Base-by-base conservation (phyloP, 2,888 invertebrate species). In the Temnothorax unifasciatus region DNA sequence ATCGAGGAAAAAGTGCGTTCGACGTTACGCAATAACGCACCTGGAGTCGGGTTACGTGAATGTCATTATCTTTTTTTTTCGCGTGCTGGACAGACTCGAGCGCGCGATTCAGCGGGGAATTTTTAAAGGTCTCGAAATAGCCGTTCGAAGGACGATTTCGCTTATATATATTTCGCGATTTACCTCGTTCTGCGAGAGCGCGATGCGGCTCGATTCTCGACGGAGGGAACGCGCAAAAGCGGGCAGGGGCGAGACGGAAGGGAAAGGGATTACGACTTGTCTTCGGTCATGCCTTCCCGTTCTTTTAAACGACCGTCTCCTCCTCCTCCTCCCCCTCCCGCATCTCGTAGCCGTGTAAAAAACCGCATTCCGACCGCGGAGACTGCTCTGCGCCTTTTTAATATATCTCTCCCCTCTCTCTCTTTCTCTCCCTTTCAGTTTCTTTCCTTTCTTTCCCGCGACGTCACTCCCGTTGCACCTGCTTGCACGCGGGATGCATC, bases 331-430 rank as follows among this genome's bases (percentile, higher is more conserved):
- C 25, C 77, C 29, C 64, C 38, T 9, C 38, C 34, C 34, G 34
- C 34, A 63, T 77, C 47, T 25, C 44, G 77, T 15, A 75, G 74
- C 59, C 57, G 34, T 74, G 50, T 74, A 71, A 79, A 68, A 73
- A 74, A 85, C 85, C 85, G 68, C 85, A 85, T 85, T 85, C 85
- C 85, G 66, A 83, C 63, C 76, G 38, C 13, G 69, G 77, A 79
- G 69, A 50, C 74, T 69, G 82, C 82, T 38, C 59, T 18, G 61
- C 68, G 66, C 61, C 57, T 81, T 52, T 59, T 66, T 71, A 81
- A 81, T 81, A 34, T 25, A 52, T 61, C 29, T 34, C 34, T 34
- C 34, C 5, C 6, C 34, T 34, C 34, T 75, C 66, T 71, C 44
- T 50, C 25, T 9, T 13, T 41, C 41, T 21, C 66, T 8, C 15